Evolutionary conservation across 2,888 invertebrate species (phyloP).

Genomic region (Parelbella ahira): DNA sequence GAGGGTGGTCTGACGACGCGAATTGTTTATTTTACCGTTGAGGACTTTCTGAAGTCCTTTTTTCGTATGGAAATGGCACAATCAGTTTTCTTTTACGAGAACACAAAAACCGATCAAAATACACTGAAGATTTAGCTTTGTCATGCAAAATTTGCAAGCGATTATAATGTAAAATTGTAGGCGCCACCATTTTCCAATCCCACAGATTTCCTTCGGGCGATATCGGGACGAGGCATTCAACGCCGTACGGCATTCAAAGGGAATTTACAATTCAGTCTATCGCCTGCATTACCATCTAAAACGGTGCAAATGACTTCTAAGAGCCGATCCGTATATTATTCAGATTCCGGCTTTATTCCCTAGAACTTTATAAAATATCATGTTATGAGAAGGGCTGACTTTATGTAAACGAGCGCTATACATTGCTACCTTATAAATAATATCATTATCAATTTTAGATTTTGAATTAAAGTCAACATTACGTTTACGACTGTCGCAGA

Average conservation of each 20-base stretch:
- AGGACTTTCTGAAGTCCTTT: constrained; percentile 6
- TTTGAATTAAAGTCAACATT: constrained; percentile 3
- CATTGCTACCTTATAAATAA: no score
- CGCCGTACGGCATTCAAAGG: constrained; percentile 22
- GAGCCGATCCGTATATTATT: constrained; percentile 25
- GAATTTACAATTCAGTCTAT: constrained; percentile 49
- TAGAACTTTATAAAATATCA: constrained; percentile 10
- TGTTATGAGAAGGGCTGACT: constrained; percentile 6
- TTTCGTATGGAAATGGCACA: constrained; percentile 14
- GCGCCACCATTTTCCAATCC: constrained; percentile 23
- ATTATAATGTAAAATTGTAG: constrained; percentile 30
- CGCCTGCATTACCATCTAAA: constrained; percentile 51
- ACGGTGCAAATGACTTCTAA: constrained; percentile 37
- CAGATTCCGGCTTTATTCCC: constrained; percentile 20
- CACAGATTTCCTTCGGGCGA: constrained; percentile 24
- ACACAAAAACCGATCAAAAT: constrained; percentile 24
- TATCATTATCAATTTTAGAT: neutral
- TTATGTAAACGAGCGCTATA: constrained; percentile 12
- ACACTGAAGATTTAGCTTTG: constrained; percentile 42
- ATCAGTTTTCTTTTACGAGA: constrained; percentile 27
- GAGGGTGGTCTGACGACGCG: constrained; percentile 56
- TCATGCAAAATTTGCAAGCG: constrained; percentile 54
- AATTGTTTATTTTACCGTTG: constrained; percentile 18
- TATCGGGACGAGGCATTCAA: constrained; percentile 19
- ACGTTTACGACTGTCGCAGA: neutral